Evolutionary conservation across 2,113 vertebrate species (phyloP).

Genomic region (mouse (Mus musculus)): GRCm39 chr2:26908501-26909000

Average conservation of each 20-base stretch:
- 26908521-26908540: too few species aligned
- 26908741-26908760: fast-evolving
- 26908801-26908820: background rate
- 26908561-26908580: background rate
- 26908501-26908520: fast-evolving
- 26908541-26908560: background rate
- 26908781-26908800: background rate
- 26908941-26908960: constrained; percentile 93
- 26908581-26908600: background rate
- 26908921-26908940: constrained; percentile 95
- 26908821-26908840: background rate
- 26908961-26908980: constrained; percentile 86
- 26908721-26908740: fast-evolving
- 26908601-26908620: background rate
- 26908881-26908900: constrained; percentile 83
- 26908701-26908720: fast-evolving
- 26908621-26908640: background rate
- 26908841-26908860: background rate
- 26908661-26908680: background rate
- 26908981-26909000: constrained; percentile 85
- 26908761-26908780: fast-evolving
- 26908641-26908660: fast-evolving
- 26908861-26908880: background rate
- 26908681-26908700: fast-evolving
- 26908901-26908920: constrained; percentile 95